Percentiles rank a stretch among this genome's conserved stretches.
These are phyloP conservation scores for Pongo pygmaeus DNA, from an alignment of 2,113 vertebrate genomes.

Conservation along the genomic window DNA sequence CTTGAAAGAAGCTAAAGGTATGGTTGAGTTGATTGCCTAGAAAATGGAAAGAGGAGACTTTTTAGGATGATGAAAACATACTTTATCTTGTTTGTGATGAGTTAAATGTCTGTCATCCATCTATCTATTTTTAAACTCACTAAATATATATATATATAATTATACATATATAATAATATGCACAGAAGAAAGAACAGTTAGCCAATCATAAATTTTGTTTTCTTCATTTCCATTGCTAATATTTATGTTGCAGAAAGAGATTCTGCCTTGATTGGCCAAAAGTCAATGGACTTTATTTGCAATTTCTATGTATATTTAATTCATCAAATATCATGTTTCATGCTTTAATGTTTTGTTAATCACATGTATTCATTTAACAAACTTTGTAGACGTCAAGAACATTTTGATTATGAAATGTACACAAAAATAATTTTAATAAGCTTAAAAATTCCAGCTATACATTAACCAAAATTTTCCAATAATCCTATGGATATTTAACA, in stretches of 20 bases:
- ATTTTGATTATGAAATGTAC: constrained; percentile 1
- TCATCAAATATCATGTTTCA: neutral
- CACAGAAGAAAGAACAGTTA: neutral
- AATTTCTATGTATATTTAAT: neutral
- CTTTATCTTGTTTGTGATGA: neutral
- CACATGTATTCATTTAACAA: neutral
- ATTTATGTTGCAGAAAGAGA: neutral
- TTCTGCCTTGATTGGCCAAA: neutral
- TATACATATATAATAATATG: neutral
- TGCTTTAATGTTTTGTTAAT: neutral
- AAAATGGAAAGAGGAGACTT: neutral
- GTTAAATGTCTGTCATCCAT: neutral
- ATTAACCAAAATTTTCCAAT: constrained; percentile 23
- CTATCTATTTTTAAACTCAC: neutral
- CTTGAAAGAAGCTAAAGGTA: neutral
- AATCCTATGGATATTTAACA: neutral
- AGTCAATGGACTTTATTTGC: neutral
- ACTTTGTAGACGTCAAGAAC: neutral
- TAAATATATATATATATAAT: too few relatives aligned
- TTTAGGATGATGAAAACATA: neutral
- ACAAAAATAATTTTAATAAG: neutral
- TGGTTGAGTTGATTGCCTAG: neutral
- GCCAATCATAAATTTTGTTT: neutral
- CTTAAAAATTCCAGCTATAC: neutral
- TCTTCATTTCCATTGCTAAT: neutral